A percentile compares a stretch with the other conserved stretches of the same genome.
These are phyloP conservation scores for Coregonus suidteri DNA, from an alignment of 2,797 vertebrate genomes.

Conservation along the genomic window DNA sequence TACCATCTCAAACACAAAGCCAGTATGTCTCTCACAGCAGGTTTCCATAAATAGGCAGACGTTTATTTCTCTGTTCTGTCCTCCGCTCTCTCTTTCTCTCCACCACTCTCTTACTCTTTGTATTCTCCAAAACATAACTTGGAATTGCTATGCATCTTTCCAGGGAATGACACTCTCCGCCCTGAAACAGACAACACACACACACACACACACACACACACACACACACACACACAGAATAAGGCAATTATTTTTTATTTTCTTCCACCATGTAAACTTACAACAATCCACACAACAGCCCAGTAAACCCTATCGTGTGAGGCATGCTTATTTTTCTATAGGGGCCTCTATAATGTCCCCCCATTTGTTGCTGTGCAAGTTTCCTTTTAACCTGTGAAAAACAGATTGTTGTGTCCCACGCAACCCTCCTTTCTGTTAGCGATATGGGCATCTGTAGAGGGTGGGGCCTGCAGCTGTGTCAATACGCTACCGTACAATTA, in stretches of 20 bases:
- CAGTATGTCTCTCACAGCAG: slow-evolving; percentile 40
- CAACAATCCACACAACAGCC: slow-evolving; percentile 51
- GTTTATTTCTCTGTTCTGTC: slow-evolving; percentile 33
- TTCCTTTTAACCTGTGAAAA: slow-evolving; percentile 69
- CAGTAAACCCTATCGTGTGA: slow-evolving; percentile 41
- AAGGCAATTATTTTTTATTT: slow-evolving; percentile 8
- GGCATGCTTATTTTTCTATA: slow-evolving; percentile 47
- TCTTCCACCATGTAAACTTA: not conserved
- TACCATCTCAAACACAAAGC: slow-evolving; percentile 67
- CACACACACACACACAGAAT: slow-evolving; percentile 45
- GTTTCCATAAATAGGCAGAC: slow-evolving; percentile 55
- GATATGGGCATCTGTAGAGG: slow-evolving; percentile 56
- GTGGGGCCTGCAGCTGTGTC: slow-evolving; percentile 80
- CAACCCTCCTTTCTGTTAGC: slow-evolving; percentile 56
- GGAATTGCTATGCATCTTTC: slow-evolving; percentile 57
- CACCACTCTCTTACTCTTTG: slow-evolving; percentile 33
- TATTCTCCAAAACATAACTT: slow-evolving; percentile 50
- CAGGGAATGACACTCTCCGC: slow-evolving; percentile 41
- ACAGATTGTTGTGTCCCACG: slow-evolving; percentile 66
- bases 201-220: not conserved
- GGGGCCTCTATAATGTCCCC: slow-evolving; percentile 50
- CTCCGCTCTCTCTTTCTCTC: not conserved
- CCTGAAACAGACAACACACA: slow-evolving; percentile 42
- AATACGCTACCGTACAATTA: slow-evolving; percentile 70
- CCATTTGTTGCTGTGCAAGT: slow-evolving; percentile 28